Evolutionary conservation across 2,113 vertebrate species (phyloP), one percentile per base, ranked within the genome.

Genomic region (Crotophaga sulcirostris): DNA sequence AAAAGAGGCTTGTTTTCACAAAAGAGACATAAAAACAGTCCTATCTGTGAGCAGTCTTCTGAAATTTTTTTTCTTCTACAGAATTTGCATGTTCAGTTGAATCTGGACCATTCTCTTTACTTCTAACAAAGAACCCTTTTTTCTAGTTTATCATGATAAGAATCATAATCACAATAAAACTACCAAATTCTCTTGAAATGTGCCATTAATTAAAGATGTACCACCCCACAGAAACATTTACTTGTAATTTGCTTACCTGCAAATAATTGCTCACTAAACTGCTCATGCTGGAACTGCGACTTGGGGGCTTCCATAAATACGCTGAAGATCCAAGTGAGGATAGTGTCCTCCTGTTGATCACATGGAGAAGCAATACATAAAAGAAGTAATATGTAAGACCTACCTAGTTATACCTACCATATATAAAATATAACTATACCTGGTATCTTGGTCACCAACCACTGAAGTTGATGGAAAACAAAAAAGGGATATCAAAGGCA

Each of bases 271-370:
- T 99, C 77, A 99, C 97, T 81, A 99, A 97, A 68, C 99, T 99
- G 98, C 98, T 99, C 98, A 99, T 97, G 90, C 99, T 99, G 96
- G 99, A 99, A 96, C 98, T 99, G 62, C 99, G 98, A 97, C 99
- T 99, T 54, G 99, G 99, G 59, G 99, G 98, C 69, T 97, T 99
- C 99, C 99, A 99, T 51, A 98, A 59, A 76, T 98, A 98, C 6
- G 98, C 97, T 45, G 98, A 89, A 56, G 99, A 98, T 91, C 97
- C 97, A 86, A 97, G 81, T 0, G 98, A 96, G 68, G 98, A 98
- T 88, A 99, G 93, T 2, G 98, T 99, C 95, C 98, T 98, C 97
- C 99, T 99, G 96, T 31, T 84, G 82, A 87, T 38, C 72, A 93
- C 44, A 95, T 31, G 81, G n/a, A 69, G 84, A 83, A 95, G 64